Conservation (phyloP, 2,797 vertebrate species). For the Phyllotis vaccarum region DNA sequence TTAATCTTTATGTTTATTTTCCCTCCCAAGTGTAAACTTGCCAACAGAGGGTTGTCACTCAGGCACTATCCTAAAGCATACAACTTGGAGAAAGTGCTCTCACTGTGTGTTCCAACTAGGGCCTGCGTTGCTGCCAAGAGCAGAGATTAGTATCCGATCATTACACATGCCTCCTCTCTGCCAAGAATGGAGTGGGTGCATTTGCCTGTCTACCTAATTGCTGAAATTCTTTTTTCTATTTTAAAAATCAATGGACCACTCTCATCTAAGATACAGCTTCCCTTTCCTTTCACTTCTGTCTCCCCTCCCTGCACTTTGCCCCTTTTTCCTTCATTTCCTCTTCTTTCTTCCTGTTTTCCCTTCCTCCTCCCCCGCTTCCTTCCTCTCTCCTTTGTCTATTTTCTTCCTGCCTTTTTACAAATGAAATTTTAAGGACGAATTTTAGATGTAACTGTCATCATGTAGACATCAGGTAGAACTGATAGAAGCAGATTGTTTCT, state of each 20-base stretch:
- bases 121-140: background rate
- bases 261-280: background rate
- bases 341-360: background rate
- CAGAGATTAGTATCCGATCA: background rate
- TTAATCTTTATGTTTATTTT: background rate
- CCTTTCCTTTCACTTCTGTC: background rate
- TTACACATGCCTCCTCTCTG: fast-evolving
- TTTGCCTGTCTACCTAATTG: background rate
- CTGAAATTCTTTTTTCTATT: background rate
- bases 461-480: conserved; percentile 1
- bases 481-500: background rate
- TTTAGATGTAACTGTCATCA: background rate
- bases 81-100: background rate
- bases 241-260: background rate
- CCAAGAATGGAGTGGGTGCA: background rate
- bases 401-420: background rate
- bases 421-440: background rate
- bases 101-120: background rate
- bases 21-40: background rate
- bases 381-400: background rate
- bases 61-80: background rate
- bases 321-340: background rate
- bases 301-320: no score
- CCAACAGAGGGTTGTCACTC: background rate
- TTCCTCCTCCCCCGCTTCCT: fast-evolving